A percentile compares a stretch with the other conserved stretches of the same genome.
Conservation (phyloP, 2,113 vertebrate species). For the Gymnorhina tibicen region DNA sequence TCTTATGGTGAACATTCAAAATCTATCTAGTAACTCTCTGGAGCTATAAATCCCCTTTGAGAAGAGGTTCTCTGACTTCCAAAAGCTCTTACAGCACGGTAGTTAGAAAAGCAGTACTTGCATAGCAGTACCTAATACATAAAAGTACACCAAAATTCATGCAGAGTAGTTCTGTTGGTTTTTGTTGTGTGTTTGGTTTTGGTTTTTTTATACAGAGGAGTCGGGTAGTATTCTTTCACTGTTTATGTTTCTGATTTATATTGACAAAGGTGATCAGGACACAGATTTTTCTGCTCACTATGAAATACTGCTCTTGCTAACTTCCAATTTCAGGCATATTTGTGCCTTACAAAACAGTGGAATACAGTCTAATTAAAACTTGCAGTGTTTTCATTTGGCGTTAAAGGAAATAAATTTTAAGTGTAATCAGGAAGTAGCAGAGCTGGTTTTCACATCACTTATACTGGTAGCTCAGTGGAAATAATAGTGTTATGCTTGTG, state of each 20-base stretch:
- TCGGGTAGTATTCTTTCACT: neutral
- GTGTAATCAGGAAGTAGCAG: neutral
- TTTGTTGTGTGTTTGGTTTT: neutral
- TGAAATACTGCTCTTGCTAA: neutral
- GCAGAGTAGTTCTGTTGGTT: neutral
- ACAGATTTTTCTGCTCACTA: neutral
- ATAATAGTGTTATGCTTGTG: neutral
- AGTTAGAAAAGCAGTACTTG: neutral
- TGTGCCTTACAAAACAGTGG: neutral
- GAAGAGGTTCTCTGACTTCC: neutral
- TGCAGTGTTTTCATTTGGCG: neutral
- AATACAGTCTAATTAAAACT: neutral
- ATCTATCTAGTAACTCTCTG: neutral
- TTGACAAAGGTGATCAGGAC: neutral
- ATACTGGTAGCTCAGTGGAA: neutral
- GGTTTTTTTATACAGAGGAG: neutral
- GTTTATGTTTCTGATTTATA: neutral
- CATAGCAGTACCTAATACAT: neutral
- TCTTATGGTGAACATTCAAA: neutral
- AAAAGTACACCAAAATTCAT: neutral
- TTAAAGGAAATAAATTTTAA: neutral
- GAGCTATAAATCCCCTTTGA: neutral
- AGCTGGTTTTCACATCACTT: neutral
- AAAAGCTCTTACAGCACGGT: neutral
- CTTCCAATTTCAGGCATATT: neutral